Evolutionary conservation across 2,797 vertebrate species (phyloP).

Genomic region (Sebastes nivosus): DNA sequence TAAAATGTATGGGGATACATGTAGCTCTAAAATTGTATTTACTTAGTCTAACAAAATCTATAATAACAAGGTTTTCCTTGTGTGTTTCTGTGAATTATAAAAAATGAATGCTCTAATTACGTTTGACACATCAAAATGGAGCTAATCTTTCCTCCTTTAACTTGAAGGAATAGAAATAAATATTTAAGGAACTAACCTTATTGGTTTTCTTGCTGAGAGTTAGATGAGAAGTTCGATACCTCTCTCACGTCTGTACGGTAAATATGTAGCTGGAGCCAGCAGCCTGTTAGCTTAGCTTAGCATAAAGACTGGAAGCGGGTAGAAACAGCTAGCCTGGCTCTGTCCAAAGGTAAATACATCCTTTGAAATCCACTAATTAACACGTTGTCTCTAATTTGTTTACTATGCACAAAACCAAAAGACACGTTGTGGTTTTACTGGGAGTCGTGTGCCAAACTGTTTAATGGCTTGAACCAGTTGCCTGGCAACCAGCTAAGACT

Average conservation of each 20-base stretch:
- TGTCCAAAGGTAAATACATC: rapidly evolving
- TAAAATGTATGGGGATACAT: background rate
- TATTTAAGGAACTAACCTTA: background rate
- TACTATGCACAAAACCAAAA: background rate
- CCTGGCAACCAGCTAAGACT: background rate
- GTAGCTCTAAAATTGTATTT: background rate
- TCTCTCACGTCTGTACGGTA: background rate
- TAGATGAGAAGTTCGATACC: background rate
- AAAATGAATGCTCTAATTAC: background rate
- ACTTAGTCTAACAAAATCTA: background rate
- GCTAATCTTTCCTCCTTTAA: background rate
- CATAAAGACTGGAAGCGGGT: background rate
- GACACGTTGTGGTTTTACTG: background rate
- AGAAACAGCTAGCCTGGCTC: background rate
- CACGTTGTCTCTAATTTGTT: background rate
- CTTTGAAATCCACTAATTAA: background rate
- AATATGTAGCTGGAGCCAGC: background rate
- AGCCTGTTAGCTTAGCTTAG: background rate
- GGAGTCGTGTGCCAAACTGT: background rate
- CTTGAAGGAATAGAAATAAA: background rate
- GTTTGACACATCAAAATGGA: background rate
- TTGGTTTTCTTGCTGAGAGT: background rate
- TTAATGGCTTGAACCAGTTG: background rate
- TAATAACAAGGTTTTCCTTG: background rate
- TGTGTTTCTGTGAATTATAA: background rate